Evolutionary conservation across 1,140 invertebrate species (phyloP).

Genomic region (Carcinoscorpius rotundicauda): DNA sequence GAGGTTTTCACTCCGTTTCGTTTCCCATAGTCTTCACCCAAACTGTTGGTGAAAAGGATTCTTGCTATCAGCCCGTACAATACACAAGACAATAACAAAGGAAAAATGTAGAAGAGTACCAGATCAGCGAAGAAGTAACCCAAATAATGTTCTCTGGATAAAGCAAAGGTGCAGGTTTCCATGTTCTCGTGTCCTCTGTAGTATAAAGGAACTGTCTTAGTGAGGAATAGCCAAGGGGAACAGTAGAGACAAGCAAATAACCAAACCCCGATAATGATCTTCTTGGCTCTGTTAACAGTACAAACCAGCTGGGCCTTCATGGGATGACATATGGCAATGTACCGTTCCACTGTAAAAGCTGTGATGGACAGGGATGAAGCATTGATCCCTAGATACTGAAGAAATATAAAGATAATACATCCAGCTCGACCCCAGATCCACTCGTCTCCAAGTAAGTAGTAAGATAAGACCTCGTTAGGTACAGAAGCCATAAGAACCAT

Average conservation of each 20-base stretch:
- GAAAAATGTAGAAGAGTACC: slow-evolving; percentile 47
- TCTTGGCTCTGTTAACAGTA: slow-evolving; percentile 43
- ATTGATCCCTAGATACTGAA: slow-evolving; percentile 55
- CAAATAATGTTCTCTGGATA: slow-evolving; percentile 40
- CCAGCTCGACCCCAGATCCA: slow-evolving; percentile 47
- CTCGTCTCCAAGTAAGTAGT: slow-evolving; percentile 43
- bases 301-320: slow-evolving; percentile 44
- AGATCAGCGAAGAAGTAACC: slow-evolving; percentile 46
- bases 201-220: slow-evolving; percentile 29
- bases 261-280: slow-evolving; percentile 45
- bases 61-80: slow-evolving; percentile 45
- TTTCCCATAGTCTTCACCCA: slow-evolving; percentile 21
- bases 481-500: slow-evolving; percentile 44
- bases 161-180: slow-evolving; percentile 38
- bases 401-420: slow-evolving; percentile 47
- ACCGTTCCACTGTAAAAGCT: slow-evolving; percentile 51
- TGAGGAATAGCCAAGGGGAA: slow-evolving; percentile 42
- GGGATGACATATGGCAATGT: slow-evolving; percentile 47
- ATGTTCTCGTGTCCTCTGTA: slow-evolving; percentile 32
- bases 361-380: slow-evolving; percentile 49
- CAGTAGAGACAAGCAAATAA: slow-evolving; percentile 42
- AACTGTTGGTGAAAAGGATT: slow-evolving; percentile 37
- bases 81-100: slow-evolving; percentile 41
- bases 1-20: background rate
- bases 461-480: slow-evolving; percentile 45